Conservation (phyloP, 1,140 invertebrate species). For the Stegodyphus mimosarum region DNA sequence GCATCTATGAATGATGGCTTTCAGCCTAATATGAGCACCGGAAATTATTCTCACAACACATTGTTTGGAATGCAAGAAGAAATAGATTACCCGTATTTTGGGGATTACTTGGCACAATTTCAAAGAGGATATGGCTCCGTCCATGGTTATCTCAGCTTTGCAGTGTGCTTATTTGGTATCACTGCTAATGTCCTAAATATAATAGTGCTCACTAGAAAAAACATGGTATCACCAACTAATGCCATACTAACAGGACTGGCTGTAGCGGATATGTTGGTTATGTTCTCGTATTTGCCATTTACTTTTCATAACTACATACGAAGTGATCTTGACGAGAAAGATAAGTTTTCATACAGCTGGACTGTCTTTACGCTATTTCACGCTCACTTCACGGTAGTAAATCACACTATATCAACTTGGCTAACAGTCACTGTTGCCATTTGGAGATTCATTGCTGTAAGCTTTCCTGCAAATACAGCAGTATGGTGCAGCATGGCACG, state of each 20-base stretch:
- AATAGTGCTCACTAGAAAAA: conserved; percentile 83
- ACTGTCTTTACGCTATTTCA: conserved; percentile 63
- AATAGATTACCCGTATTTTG: conserved; percentile 39
- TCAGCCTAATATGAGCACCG: neutral
- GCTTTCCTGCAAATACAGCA: conserved; percentile 60
- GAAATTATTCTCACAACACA: neutral
- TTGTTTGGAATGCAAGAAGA: conserved; percentile 7
- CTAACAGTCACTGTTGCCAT: conserved; percentile 90
- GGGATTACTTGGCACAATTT: conserved; percentile 44
- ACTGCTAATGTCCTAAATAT: conserved; percentile 89
- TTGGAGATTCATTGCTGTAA: conserved; percentile 90
- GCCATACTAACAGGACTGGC: conserved; percentile 85
- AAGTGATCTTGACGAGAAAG: conserved; percentile 24
- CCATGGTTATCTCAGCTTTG: conserved; percentile 78
- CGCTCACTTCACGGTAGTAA: conserved; percentile 81
- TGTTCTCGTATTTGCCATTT: conserved; percentile 88
- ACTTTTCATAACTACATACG: conserved; percentile 78
- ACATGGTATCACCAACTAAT: conserved; percentile 87
- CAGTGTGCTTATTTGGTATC: conserved; percentile 87
- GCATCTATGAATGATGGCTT: conserved; percentile 40
- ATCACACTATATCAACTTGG: conserved; percentile 93
- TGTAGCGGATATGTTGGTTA: conserved; percentile 85
- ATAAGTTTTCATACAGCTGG: conserved; percentile 60
- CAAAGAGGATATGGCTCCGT: conserved; percentile 62
- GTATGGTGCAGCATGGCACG: conserved; percentile 66